Percentiles rank a stretch among this genome's conserved stretches.
phyloP scores from a whole-genome alignment of 2,113 vertebrate genomes.

The Phoxinus phoxinus region DNA sequence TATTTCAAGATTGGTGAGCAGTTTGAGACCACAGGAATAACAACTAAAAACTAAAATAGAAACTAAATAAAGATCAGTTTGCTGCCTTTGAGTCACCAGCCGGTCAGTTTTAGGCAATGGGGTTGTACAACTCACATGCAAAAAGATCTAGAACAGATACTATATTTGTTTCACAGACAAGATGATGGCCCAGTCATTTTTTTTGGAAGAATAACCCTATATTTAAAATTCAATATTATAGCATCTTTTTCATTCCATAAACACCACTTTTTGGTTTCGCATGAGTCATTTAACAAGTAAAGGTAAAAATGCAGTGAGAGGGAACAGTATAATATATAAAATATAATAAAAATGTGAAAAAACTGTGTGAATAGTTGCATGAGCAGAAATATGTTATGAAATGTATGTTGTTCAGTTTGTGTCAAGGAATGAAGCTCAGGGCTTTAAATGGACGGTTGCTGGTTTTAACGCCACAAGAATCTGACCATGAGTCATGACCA shows the following conservation, averaged over 20 bases:
- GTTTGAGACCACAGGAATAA: neutral
- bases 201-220: neutral
- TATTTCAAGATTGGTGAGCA: neutral
- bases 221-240: neutral
- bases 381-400: neutral
- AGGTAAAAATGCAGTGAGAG: neutral
- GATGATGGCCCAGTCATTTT: neutral
- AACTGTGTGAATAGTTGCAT: neutral
- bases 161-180: neutral
- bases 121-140: neutral
- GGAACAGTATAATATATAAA: too few species aligned
- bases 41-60: neutral
- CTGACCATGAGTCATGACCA: neutral
- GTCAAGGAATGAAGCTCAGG: neutral
- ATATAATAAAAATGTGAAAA: neutral
- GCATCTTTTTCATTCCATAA: neutral
- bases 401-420: neutral
- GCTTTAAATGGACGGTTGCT: neutral
- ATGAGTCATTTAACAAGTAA: neutral
- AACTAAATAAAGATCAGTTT: neutral
- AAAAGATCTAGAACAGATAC: neutral
- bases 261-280: neutral
- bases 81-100: neutral
- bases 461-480: neutral
- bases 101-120: neutral